phyloP scores from a whole-genome alignment of 2,113 vertebrate species.

The Anseranas semipalmata region DNA sequence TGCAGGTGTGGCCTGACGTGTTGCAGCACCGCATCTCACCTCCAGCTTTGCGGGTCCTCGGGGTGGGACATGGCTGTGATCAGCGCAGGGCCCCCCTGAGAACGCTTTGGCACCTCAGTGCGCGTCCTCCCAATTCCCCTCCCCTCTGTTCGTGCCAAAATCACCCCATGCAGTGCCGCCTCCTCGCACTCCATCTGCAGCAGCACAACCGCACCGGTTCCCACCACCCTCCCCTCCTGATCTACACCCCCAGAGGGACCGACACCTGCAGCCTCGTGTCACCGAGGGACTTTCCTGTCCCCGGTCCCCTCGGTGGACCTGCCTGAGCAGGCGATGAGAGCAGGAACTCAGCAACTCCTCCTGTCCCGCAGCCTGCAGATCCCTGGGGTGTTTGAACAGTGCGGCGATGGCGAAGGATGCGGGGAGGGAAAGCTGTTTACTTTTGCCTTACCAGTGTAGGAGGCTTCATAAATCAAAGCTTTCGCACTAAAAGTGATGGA shows the following conservation, averaged over 20 bases:
- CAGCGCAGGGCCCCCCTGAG: neutral
- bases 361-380: neutral
- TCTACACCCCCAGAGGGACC: neutral
- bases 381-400: neutral
- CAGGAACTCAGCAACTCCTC: neutral
- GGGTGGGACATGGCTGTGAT: neutral
- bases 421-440: constrained; percentile 30
- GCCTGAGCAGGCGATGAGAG: neutral
- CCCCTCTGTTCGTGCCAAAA: neutral
- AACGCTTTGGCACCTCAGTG: neutral
- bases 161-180: rapidly evolving
- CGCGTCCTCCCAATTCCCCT: neutral
- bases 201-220: neutral
- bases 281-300: neutral
- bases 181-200: neutral
- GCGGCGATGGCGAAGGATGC: neutral
- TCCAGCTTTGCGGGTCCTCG: rapidly evolving
- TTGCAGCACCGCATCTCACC: neutral
- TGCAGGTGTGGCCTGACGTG: neutral
- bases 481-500: constrained; percentile 15
- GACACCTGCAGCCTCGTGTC: rapidly evolving
- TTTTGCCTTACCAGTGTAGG: neutral
- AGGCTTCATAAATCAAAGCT: constrained; percentile 26
- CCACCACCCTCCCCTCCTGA: neutral
- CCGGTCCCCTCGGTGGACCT: rapidly evolving